phyloP scores from a whole-genome alignment of 2,797 vertebrate genomes.

The Salarias fasciatus region DNA sequence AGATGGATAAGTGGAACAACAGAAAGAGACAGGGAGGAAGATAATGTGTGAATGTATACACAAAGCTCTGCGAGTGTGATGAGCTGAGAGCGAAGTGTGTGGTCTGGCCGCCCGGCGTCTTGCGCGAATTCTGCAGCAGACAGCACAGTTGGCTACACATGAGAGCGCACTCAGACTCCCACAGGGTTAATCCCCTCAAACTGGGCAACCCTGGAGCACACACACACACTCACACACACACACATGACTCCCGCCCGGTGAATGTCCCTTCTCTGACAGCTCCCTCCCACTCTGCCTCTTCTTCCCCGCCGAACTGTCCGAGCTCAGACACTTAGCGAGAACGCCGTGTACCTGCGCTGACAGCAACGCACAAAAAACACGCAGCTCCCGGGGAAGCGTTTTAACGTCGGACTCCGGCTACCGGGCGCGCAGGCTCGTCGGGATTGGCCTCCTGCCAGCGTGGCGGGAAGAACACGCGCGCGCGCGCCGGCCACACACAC shows the following conservation, averaged over 20 bases:
- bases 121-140: constrained; percentile 32
- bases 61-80: constrained; percentile 16
- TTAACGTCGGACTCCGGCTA: constrained; percentile 11
- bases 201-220: constrained; percentile 48
- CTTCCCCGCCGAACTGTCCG: constrained; percentile 39
- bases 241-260: constrained; percentile 36
- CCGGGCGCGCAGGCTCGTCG: background rate
- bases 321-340: constrained; percentile 52
- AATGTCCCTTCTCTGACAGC: constrained; percentile 63
- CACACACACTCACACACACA: constrained; percentile 13
- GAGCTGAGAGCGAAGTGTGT: constrained; percentile 32
- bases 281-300: constrained; percentile 56
- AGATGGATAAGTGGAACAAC: constrained; percentile 20
- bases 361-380: constrained; percentile 32
- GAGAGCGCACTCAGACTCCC: constrained; percentile 58
- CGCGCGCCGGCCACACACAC: background rate
- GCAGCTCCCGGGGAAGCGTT: constrained; percentile 10
- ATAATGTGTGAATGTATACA: constrained; percentile 31
- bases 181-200: constrained; percentile 65
- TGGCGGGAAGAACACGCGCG: background rate
- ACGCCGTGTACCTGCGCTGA: constrained; percentile 64
- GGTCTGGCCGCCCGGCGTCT: constrained; percentile 7
- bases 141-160: constrained; percentile 63
- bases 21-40: background rate
- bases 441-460: constrained; percentile 10